These are phyloP conservation scores for Chiloscyllium punctatum DNA, from an alignment of 2,797 vertebrate species.

Conservation along the genomic window DNA sequence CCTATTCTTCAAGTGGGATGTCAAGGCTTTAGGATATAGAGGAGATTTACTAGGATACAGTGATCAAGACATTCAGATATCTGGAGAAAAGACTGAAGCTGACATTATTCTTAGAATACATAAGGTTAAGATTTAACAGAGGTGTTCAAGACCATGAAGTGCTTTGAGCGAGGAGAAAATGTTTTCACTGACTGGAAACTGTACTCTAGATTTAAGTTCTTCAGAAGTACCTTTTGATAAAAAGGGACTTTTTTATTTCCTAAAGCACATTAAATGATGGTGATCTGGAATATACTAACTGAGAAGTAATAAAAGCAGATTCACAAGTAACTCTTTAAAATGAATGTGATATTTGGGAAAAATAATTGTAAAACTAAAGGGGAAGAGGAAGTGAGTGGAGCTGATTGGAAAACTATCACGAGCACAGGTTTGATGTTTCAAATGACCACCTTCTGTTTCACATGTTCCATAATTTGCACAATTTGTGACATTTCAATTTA, in stretches of 20 bases:
- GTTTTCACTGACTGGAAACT: neutral
- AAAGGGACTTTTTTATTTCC: neutral
- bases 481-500: slow-evolving; percentile 17
- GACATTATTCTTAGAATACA: neutral
- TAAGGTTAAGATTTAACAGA: neutral
- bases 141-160: neutral
- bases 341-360: neutral
- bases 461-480: neutral
- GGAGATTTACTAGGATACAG: neutral
- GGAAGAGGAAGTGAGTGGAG: neutral
- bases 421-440: neutral
- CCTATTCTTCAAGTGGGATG: neutral
- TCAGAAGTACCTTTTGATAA: neutral
- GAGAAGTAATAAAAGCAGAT: neutral
- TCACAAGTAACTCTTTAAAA: neutral
- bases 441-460: neutral
- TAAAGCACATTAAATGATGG: neutral
- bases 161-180: neutral
- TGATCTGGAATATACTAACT: neutral
- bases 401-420: neutral
- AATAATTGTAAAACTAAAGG: neutral
- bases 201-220: too few species aligned
- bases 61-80: neutral
- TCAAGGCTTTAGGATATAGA: neutral
- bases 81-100: neutral